These are phyloP conservation scores for Chelon labrosus DNA, from an alignment of 2,797 vertebrate genomes.

Conservation along the genomic window DNA sequence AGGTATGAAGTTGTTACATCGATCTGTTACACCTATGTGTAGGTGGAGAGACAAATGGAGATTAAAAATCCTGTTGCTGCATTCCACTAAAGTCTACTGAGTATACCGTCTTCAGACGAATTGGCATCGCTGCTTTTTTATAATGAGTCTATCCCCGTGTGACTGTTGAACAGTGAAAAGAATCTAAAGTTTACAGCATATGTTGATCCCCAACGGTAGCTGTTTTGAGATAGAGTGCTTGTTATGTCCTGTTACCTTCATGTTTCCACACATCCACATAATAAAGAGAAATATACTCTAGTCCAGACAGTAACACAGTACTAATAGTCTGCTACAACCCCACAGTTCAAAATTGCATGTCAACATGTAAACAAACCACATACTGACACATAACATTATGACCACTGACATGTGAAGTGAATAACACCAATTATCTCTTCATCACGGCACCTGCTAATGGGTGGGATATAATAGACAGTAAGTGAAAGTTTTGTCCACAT, in stretches of 20 bases:
- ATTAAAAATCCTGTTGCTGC: conserved; percentile 22
- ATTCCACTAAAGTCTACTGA: conserved; percentile 11
- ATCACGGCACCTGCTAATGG: too few species aligned
- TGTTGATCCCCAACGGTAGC: not conserved
- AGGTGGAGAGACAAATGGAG: conserved; percentile 38
- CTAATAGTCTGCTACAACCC: conserved; percentile 20
- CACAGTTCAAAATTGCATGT: not conserved
- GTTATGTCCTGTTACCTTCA: conserved; percentile 26
- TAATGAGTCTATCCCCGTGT: conserved; percentile 19
- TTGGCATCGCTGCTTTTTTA: conserved; percentile 14
- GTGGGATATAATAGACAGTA: too few species aligned
- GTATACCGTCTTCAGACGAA: conserved; percentile 17
- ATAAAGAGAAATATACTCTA: conserved; percentile 20
- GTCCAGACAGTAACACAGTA: conserved; percentile 5
- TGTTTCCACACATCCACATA: conserved; percentile 18
- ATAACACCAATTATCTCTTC: too few species aligned
- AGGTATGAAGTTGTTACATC: conserved; percentile 17
- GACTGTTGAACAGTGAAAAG: conserved; percentile 16
- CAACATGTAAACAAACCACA: conserved; percentile 16
- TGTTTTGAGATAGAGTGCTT: conserved; percentile 27
- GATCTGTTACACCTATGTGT: conserved; percentile 27
- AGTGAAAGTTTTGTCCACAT: too few species aligned
- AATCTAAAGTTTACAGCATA: not conserved
- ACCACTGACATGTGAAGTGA: too few species aligned
- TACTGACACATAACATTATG: too few species aligned